phyloP scores from a whole-genome alignment of 2,113 vertebrate species.

The Desmodus rotundus region DNA sequence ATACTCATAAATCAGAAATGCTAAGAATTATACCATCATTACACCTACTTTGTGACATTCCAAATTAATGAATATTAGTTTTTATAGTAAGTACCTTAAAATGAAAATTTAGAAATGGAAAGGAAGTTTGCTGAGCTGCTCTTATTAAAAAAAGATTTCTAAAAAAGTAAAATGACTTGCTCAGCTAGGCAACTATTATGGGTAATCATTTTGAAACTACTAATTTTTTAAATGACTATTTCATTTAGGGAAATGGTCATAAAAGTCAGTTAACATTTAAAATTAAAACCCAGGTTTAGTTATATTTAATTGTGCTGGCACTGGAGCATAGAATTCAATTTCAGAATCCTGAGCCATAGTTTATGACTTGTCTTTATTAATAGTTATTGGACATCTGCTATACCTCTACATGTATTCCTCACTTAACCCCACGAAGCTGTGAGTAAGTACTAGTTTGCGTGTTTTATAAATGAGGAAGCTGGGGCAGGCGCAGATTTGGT shows the following conservation, averaged over 20 bases:
- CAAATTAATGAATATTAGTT: neutral
- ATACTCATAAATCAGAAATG: neutral
- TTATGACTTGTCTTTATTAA: conserved; percentile 34
- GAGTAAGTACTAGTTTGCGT: neutral
- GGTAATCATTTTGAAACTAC: neutral
- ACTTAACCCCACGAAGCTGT: neutral
- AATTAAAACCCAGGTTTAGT: conserved; percentile 12
- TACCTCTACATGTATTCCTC: neutral
- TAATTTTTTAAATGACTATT: conserved; percentile 14
- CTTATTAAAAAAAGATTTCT: neutral
- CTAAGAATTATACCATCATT: neutral
- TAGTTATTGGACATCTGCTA: neutral
- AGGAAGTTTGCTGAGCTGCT: neutral
- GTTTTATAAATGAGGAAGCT: neutral
- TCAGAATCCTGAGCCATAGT: neutral
- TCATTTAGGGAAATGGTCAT: neutral
- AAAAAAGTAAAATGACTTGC: neutral
- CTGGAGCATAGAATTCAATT: conserved; percentile 16
- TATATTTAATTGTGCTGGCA: neutral
- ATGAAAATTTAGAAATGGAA: neutral
- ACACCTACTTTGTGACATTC: neutral
- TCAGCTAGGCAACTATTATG: neutral
- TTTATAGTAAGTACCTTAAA: neutral
- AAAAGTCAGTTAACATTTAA: conserved; percentile 27
- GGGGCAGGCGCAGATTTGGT: neutral